phyloP scores from a whole-genome alignment of 2,888 invertebrate species.

The Pseudococcus viburni region DNA sequence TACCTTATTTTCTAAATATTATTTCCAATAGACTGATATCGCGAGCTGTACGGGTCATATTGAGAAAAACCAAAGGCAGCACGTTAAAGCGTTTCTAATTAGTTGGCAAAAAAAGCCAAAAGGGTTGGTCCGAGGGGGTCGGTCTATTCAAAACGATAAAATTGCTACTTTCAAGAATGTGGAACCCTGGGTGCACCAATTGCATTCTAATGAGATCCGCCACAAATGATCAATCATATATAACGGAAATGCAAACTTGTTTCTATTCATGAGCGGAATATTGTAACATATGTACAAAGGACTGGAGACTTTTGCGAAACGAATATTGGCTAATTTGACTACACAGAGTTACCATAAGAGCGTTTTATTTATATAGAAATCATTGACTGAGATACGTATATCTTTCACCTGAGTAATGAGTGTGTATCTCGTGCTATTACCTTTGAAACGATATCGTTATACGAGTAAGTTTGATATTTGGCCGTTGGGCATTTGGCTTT shows the following conservation, averaged over 20 bases:
- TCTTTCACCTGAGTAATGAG: conserved; percentile 38
- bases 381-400: neutral
- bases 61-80: neutral
- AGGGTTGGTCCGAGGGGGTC: neutral
- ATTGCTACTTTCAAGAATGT: conserved; percentile 37
- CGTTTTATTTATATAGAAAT: neutral
- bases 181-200: conserved; percentile 19
- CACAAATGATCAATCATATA: conserved; percentile 26
- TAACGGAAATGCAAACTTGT: conserved; percentile 34
- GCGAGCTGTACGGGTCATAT: neutral
- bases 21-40: conserved; percentile 22
- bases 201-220: conserved; percentile 30
- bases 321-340: conserved; percentile 16
- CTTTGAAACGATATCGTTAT: conserved; percentile 33
- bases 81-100: conserved; percentile 45
- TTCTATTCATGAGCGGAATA: neutral
- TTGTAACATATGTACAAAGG: too few species aligned
- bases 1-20: conserved; percentile 25
- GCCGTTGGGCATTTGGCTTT: neutral
- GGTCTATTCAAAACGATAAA: conserved; percentile 21
- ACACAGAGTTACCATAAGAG: neutral
- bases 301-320: neutral
- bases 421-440: neutral
- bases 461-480: neutral
- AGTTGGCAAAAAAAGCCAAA: neutral